Evolutionary conservation across 2,888 invertebrate species (phyloP).

Genomic region (Drosophila neotestacea): DNA sequence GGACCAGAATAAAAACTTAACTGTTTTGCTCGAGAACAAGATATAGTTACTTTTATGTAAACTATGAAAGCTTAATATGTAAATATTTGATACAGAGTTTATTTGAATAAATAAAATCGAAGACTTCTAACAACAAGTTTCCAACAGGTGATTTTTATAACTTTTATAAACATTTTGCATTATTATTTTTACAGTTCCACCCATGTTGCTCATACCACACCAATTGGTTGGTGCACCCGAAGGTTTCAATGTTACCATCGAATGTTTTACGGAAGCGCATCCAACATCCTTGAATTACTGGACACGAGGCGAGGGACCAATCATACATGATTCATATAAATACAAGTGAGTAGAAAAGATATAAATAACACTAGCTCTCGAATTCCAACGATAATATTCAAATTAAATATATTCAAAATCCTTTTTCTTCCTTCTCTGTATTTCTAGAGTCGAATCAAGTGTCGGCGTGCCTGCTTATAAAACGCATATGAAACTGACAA

Average conservation of each 20-base stretch:
- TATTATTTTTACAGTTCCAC: constrained; percentile 89
- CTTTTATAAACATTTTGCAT: neutral
- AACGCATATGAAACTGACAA: constrained; percentile 94
- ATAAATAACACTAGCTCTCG: neutral
- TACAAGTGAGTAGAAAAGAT: constrained; percentile 87
- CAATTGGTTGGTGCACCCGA: constrained; percentile 94
- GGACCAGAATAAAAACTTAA: too few species aligned
- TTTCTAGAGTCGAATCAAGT: constrained; percentile 87
- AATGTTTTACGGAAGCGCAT: constrained; percentile 97
- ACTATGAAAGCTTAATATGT: too few species aligned
- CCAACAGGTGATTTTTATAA: neutral
- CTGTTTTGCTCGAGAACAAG: too few species aligned
- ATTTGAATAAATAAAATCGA: too few species aligned
- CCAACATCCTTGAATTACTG: constrained; percentile 96
- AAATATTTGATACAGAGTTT: too few species aligned
- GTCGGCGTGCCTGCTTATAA: constrained; percentile 91
- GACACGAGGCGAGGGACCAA: constrained; percentile 94
- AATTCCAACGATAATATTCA: too few species aligned
- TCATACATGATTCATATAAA: constrained; percentile 94
- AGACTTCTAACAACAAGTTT: too few species aligned
- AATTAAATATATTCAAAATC: too few species aligned
- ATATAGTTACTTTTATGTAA: too few species aligned
- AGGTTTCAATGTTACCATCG: constrained; percentile 93
- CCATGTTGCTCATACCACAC: constrained; percentile 96
- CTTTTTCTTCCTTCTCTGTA: too few species aligned